A percentile compares a stretch with the other conserved stretches of the same genome.
These are phyloP conservation scores for Bryconaethiops microstoma DNA, from an alignment of 2,797 vertebrate species.

Conservation along the genomic window DNA sequence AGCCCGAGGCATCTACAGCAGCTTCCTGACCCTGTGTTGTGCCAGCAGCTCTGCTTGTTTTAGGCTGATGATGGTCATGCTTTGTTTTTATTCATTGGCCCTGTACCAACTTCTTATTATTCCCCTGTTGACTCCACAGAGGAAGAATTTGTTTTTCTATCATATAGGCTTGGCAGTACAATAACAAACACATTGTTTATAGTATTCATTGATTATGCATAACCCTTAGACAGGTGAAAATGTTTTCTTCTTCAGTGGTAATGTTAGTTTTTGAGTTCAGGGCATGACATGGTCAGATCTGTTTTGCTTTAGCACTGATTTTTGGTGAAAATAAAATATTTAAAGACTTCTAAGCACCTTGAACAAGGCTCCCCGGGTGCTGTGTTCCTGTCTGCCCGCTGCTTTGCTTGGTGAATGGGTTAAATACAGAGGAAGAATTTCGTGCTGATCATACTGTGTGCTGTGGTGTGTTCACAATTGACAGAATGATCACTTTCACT, in stretches of 20 bases:
- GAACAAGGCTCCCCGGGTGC: too few relatives aligned
- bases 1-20: background rate
- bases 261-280: background rate
- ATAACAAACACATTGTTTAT: background rate
- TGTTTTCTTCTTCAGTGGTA: background rate
- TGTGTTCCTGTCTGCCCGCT: too few relatives aligned
- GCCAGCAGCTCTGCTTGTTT: background rate
- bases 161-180: background rate
- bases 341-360: too few relatives aligned
- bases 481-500: too few relatives aligned
- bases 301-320: too few relatives aligned
- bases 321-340: too few relatives aligned
- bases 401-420: too few relatives aligned
- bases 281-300: too few relatives aligned
- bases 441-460: too few relatives aligned
- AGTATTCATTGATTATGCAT: background rate
- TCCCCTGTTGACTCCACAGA: background rate
- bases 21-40: background rate
- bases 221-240: background rate
- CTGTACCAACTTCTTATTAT: background rate
- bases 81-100: background rate
- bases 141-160: background rate
- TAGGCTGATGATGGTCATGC: background rate
- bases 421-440: too few relatives aligned
- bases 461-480: too few relatives aligned